Conservation (phyloP, 2,797 vertebrate genomes). For the Microtus agrestis region DNA sequence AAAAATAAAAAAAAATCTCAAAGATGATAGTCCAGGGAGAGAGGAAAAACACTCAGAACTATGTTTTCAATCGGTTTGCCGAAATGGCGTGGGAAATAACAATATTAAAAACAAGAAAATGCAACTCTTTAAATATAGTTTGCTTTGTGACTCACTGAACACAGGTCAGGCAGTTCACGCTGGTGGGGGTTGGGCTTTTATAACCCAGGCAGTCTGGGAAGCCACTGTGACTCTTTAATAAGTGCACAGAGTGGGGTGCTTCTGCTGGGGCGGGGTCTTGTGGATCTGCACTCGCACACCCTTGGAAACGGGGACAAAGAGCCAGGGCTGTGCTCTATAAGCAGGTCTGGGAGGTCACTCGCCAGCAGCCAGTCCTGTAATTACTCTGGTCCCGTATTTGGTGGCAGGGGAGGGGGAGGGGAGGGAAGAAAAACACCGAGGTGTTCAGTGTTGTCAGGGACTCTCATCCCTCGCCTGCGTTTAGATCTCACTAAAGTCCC, state of each 20-base stretch:
- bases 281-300: not conserved
- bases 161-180: not conserved
- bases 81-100: constrained; percentile 32
- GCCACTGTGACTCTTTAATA: not conserved
- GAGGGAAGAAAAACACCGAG: not conserved
- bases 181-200: constrained; percentile 11
- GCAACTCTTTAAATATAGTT: constrained; percentile 47
- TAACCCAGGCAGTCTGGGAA: constrained; percentile 20
- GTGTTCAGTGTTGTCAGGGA: not conserved
- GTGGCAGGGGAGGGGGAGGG: fast-evolving
- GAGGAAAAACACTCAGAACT: constrained; percentile 58
- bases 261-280: not conserved
- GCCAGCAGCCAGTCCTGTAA: not conserved
- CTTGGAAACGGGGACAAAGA: not conserved
- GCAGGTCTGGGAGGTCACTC: not conserved
- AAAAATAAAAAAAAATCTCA: constrained; percentile 31
- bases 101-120: constrained; percentile 38
- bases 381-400: not conserved
- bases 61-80: constrained; percentile 13
- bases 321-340: not conserved
- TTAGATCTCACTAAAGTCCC: not conserved
- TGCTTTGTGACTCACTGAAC: constrained; percentile 43
- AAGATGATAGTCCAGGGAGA: constrained; percentile 6
- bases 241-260: not conserved
- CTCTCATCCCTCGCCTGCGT: not conserved